A percentile compares a stretch with the other conserved stretches of the same genome.
phyloP scores from a whole-genome alignment of 2,113 vertebrate genomes.

The Zosterops japonicus region DNA sequence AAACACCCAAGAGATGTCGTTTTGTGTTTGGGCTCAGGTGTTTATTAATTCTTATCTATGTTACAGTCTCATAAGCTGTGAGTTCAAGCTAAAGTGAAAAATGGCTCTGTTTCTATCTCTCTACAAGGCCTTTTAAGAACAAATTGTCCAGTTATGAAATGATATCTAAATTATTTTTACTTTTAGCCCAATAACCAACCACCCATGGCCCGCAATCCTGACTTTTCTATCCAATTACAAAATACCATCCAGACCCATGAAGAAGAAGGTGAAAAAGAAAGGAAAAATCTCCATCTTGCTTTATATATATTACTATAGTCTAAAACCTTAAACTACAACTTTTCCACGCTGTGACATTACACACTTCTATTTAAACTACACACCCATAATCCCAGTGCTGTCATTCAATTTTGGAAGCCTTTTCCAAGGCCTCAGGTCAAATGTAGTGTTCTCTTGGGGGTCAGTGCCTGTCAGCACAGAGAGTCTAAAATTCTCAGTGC shows the following conservation, averaged over 20 bases:
- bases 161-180: background rate
- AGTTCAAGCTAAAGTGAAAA: background rate
- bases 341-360: background rate
- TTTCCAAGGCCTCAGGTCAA: background rate
- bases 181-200: background rate
- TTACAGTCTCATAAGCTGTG: background rate
- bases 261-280: background rate
- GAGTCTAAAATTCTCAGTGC: background rate
- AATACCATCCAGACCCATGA: background rate
- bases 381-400: background rate
- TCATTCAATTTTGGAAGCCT: background rate
- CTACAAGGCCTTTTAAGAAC: background rate
- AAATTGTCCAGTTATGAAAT: background rate
- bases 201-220: too few species aligned
- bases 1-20: background rate
- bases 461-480: background rate
- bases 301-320: background rate
- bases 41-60: background rate
- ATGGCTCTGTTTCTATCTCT: background rate
- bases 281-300: background rate
- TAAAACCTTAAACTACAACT: background rate
- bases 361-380: background rate
- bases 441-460: background rate
- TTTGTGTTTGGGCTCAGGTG: background rate
- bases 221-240: background rate